Percentiles rank a stretch among this genome's conserved stretches.
phyloP scores from a whole-genome alignment of 2,113 vertebrate species.

The Oreochromis aureus region DNA sequence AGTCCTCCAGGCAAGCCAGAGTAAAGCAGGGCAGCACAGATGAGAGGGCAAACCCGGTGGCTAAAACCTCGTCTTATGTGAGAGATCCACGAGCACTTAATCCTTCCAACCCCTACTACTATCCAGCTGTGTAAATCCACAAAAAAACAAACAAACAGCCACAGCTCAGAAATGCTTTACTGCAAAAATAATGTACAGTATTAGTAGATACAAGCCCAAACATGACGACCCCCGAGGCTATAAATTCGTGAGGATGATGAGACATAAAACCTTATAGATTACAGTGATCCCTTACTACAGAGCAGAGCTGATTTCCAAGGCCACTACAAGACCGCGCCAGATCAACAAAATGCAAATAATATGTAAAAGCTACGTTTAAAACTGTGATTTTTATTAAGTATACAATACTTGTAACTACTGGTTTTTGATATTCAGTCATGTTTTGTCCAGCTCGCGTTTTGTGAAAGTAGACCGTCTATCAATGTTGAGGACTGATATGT shows the following conservation, averaged over 20 bases:
- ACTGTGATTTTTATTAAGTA: not conserved
- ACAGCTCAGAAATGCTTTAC: not conserved
- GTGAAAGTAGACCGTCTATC: not conserved
- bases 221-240: not conserved
- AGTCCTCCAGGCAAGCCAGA: not conserved
- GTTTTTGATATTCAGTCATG: not conserved
- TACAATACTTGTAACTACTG: not conserved
- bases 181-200: not conserved
- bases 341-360: not conserved
- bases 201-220: slow-evolving; percentile 14
- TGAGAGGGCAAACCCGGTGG: not conserved
- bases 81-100: slow-evolving; percentile 23
- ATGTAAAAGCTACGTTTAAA: not conserved
- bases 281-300: slow-evolving; percentile 13
- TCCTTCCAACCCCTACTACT: slow-evolving; percentile 15
- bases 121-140: slow-evolving; percentile 48
- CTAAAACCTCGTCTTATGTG: not conserved
- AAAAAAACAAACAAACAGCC: slow-evolving; percentile 37
- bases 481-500: not conserved
- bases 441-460: not conserved
- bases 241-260: slow-evolving; percentile 4
- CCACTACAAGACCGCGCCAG: not conserved
- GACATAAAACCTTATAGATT: slow-evolving; percentile 11
- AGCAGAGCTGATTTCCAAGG: not conserved
- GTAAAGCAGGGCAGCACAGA: not conserved